These are phyloP conservation scores for Heptranchias perlo DNA, from an alignment of 2,113 vertebrate genomes.

Conservation along the genomic window DNA sequence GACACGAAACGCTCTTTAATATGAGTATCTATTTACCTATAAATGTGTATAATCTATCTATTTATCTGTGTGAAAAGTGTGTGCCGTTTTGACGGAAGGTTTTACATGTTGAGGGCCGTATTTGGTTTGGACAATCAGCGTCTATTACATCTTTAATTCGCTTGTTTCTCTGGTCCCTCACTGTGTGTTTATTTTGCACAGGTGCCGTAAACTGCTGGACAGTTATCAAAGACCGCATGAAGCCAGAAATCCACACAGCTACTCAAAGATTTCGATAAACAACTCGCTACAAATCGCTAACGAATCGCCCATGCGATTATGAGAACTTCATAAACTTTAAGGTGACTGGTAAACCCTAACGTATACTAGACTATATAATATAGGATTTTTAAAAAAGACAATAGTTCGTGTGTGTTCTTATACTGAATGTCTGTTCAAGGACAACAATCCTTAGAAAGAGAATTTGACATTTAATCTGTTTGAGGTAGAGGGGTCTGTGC, in stretches of 20 bases:
- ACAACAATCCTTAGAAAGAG: not conserved
- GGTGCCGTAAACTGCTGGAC: not conserved
- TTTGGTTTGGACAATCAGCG: not conserved
- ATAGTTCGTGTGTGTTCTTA: not conserved
- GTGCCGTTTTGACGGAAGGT: not conserved
- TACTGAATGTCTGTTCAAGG: too few relatives aligned
- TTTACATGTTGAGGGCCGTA: too few relatives aligned
- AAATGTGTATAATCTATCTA: not conserved
- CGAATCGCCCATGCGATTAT: not conserved
- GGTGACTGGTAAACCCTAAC: not conserved
- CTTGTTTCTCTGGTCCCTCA: not conserved
- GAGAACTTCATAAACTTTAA: not conserved
- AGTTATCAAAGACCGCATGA: too few relatives aligned
- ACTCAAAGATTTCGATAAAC: not conserved
- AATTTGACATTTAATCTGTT: not conserved
- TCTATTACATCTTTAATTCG: not conserved
- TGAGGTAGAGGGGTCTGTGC: not conserved
- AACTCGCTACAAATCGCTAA: not conserved
- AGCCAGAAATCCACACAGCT: too few relatives aligned
- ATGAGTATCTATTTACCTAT: not conserved
- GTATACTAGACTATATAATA: not conserved
- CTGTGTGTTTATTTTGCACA: too few relatives aligned
- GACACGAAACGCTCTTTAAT: not conserved
- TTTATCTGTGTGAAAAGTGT: not conserved
- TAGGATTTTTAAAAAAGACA: not conserved